Evolutionary conservation across 2,888 invertebrate genomes (phyloP).

Genomic region (Heliconius cydno): DNA sequence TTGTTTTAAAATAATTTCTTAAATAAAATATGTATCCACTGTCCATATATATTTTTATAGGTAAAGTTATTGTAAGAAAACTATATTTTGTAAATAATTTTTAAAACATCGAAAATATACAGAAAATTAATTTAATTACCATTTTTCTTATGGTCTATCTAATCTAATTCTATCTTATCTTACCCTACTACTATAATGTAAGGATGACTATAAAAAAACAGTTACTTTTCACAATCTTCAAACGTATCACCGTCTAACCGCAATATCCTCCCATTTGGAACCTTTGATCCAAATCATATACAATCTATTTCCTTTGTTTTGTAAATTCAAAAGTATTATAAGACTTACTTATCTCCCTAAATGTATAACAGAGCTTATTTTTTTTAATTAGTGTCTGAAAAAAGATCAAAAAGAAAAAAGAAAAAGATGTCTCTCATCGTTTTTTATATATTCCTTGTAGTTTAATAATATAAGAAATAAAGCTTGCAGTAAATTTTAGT

Average conservation of each 20-base stretch:
- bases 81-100: too few relatives aligned
- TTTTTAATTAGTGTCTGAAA: too few relatives aligned
- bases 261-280: constrained; percentile 67
- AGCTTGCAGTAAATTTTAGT: not conserved
- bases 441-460: not conserved
- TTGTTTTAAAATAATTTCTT: constrained; percentile 35
- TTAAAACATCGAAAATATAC: too few relatives aligned
- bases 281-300: constrained; percentile 53
- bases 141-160: not conserved
- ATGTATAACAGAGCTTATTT: not conserved
- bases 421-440: too few relatives aligned
- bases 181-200: constrained; percentile 49
- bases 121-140: not conserved
- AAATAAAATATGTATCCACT: constrained; percentile 51
- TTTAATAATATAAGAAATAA: not conserved
- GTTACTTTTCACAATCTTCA: constrained; percentile 63
- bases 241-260: constrained; percentile 59
- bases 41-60: not conserved
- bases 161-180: not conserved
- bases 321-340: constrained; percentile 18
- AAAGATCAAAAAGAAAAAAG: too few relatives aligned
- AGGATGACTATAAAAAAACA: constrained; percentile 54
- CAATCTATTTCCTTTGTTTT: constrained; percentile 41
- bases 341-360: not conserved
- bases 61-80: too few relatives aligned